A percentile compares a stretch with the other conserved stretches of the same genome.
phyloP scores from a whole-genome alignment of 2,888 invertebrate genomes.

The Drosophila kokeensis region DNA sequence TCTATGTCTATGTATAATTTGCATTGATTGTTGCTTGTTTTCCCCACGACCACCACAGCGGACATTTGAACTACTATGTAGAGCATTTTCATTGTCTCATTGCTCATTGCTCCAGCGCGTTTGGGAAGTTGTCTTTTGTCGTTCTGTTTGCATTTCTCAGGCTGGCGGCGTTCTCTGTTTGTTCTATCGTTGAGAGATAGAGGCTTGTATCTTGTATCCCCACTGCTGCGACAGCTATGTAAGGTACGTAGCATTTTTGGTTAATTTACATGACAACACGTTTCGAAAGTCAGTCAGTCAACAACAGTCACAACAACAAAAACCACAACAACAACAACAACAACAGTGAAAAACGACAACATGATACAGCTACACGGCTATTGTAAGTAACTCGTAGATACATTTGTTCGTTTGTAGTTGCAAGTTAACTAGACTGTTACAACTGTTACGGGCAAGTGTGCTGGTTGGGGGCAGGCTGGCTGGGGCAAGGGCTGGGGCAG shows the following conservation, averaged over 20 bases:
- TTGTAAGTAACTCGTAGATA: slow-evolving; percentile 66
- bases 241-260: slow-evolving; percentile 66
- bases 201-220: slow-evolving; percentile 27
- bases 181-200: slow-evolving; percentile 51
- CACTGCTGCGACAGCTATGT: slow-evolving; percentile 41
- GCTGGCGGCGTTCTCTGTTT: slow-evolving; percentile 59
- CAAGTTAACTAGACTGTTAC: slow-evolving; percentile 80
- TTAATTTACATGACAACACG: slow-evolving; percentile 80
- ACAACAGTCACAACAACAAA: slow-evolving; percentile 26
- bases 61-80: slow-evolving; percentile 31
- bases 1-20: slow-evolving; percentile 3
- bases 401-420: slow-evolving; percentile 70
- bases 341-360: slow-evolving; percentile 33
- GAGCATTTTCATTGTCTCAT: slow-evolving; percentile 22
- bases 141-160: slow-evolving; percentile 75
- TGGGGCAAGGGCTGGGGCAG: background rate
- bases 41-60: slow-evolving; percentile 15
- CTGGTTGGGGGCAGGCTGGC: background rate
- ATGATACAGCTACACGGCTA: slow-evolving; percentile 38
- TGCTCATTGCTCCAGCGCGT: background rate
- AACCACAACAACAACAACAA: slow-evolving; percentile 24
- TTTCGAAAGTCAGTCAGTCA: slow-evolving; percentile 76
- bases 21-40: slow-evolving; percentile 15
- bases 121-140: slow-evolving; percentile 24
- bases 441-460: slow-evolving; percentile 40